Evolutionary conservation across 2,888 invertebrate genomes (phyloP).

Genomic region (Microctonus brassicae): DNA sequence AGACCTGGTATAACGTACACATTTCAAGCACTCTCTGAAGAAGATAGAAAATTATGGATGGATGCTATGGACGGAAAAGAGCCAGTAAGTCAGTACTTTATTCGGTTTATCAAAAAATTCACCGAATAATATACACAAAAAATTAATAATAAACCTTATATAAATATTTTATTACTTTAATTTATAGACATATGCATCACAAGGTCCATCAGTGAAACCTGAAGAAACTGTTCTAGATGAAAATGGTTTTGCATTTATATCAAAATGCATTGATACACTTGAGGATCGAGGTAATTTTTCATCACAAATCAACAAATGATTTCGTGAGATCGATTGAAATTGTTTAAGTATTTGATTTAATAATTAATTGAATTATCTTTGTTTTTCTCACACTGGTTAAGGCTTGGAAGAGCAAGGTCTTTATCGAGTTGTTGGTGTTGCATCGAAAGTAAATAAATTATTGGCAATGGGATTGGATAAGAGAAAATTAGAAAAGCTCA

Average conservation of each 20-base stretch:
- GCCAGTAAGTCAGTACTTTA: conserved; percentile 75
- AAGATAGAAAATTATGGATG: conserved; percentile 90
- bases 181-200: conserved; percentile 72
- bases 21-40: conserved; percentile 92
- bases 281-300: conserved; percentile 79
- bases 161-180: conserved; percentile 38
- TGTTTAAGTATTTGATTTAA: not conserved
- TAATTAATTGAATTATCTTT: not conserved
- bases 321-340: conserved; percentile 2
- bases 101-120: not conserved
- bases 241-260: conserved; percentile 90
- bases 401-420: conserved; percentile 96
- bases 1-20: conserved; percentile 82
- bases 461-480: conserved; percentile 84
- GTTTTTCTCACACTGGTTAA: conserved; percentile 58
- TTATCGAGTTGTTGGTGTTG: conserved; percentile 95
- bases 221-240: conserved; percentile 88
- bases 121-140: conserved; percentile 10
- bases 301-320: not conserved
- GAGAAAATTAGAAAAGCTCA: conserved; percentile 79
- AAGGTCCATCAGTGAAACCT: conserved; percentile 72
- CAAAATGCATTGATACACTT: conserved; percentile 84
- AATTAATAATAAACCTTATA: not conserved
- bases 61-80: conserved; percentile 95
- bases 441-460: conserved; percentile 92